These are phyloP conservation scores for Xestia xanthographa DNA, from an alignment of 2,888 invertebrate species.

Conservation along the genomic window DNA sequence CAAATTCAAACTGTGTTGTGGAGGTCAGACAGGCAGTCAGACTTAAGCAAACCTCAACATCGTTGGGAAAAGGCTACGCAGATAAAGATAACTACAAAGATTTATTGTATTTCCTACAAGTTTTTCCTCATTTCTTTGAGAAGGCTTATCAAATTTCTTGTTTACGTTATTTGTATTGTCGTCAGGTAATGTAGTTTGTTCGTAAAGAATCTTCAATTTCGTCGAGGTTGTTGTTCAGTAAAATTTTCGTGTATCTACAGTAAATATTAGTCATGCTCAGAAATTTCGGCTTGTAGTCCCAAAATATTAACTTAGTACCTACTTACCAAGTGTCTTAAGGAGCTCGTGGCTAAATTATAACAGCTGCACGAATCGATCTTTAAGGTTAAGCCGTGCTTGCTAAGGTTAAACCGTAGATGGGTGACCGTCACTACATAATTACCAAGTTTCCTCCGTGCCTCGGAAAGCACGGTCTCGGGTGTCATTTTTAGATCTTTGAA, in stretches of 20 bases:
- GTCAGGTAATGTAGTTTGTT: slow-evolving; percentile 41
- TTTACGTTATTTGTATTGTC: slow-evolving; percentile 29
- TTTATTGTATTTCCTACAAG: slow-evolving; percentile 76
- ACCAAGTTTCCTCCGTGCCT: too few relatives aligned
- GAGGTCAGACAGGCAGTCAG: not conserved
- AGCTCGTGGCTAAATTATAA: too few relatives aligned
- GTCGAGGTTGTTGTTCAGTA: not conserved
- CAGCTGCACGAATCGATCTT: too few relatives aligned
- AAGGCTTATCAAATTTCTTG: slow-evolving; percentile 41
- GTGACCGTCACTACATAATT: too few relatives aligned
- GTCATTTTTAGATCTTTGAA: too few relatives aligned
- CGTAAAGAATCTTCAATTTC: slow-evolving; percentile 19
- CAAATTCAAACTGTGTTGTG: not conserved
- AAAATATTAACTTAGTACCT: not conserved
- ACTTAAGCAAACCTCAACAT: not conserved
- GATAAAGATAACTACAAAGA: slow-evolving; percentile 60
- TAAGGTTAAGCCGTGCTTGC: too few relatives aligned
- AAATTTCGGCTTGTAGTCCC: not conserved
- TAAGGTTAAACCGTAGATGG: too few relatives aligned
- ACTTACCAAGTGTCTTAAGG: not conserved
- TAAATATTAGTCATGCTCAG: not conserved
- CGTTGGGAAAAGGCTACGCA: not conserved
- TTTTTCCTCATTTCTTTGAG: slow-evolving; percentile 64
- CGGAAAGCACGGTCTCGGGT: too few relatives aligned
- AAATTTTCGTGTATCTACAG: not conserved